A percentile compares a stretch with the other conserved stretches of the same genome.
These are phyloP conservation scores for Puntigrus tetrazona DNA, from an alignment of 2,113 vertebrate species.

Conservation along the genomic window DNA sequence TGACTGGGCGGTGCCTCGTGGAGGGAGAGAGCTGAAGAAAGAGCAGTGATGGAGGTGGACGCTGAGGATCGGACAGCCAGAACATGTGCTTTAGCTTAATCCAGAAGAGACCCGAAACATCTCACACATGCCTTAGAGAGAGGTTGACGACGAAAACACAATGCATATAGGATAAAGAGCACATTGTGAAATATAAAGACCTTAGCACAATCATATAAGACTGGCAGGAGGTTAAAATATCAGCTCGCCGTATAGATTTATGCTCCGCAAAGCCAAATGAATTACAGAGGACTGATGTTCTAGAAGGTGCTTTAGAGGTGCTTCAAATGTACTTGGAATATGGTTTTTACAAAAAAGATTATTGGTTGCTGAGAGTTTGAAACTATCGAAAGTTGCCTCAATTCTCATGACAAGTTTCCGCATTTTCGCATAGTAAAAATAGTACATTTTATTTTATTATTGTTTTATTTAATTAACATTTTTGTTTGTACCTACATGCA, in stretches of 20 bases:
- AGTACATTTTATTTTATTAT: no score
- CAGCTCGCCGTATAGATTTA: neutral
- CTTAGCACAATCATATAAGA: neutral
- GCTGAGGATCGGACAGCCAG: constrained; percentile 69
- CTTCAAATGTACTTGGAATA: neutral
- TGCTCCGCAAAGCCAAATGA: neutral
- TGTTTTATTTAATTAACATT: neutral
- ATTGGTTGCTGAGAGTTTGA: neutral
- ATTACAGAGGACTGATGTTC: neutral
- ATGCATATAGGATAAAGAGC: neutral
- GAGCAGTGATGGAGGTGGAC: neutral
- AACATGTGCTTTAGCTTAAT: constrained; percentile 70
- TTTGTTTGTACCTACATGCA: neutral
- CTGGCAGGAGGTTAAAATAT: neutral
- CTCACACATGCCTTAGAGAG: constrained; percentile 11
- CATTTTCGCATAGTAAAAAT: neutral
- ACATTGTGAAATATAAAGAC: neutral
- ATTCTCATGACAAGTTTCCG: neutral
- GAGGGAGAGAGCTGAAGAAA: constrained; percentile 6
- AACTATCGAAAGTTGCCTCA: neutral
- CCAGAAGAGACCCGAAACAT: constrained; percentile 48
- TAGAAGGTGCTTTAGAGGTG: neutral
- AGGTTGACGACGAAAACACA: neutral
- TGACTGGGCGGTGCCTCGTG: constrained; percentile 18
- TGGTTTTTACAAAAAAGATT: neutral